Evolutionary conservation across 2,113 vertebrate genomes (phyloP), one percentile per base, ranked within the genome.

Genomic region (Psittacus erithacus): DNA sequence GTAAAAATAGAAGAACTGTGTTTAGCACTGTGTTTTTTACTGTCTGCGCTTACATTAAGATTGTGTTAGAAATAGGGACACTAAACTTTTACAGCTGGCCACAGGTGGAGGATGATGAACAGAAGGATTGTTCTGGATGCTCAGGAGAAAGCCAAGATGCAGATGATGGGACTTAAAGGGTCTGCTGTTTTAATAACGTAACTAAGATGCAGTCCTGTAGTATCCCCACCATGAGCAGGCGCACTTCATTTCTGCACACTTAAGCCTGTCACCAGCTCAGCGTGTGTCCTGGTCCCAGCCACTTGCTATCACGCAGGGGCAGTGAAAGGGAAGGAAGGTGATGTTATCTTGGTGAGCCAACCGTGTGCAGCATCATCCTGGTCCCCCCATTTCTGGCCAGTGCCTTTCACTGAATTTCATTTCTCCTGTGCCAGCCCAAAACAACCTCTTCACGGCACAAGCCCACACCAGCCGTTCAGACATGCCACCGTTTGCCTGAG

Each of bases 61-160:
- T 91, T 73, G 73, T 82, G 47, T 89, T 87, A 75, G 75, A 91
- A 87, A 85, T 7, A 52, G 62, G 47, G 88, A 29, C 52, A 38
- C 73, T 94, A 73, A 93, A 86, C 44, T 94, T 88, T 95, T 80
- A 89, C 69, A 92, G 82, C 79, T 96, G 77, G 57, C 41, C 83
- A 57, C 57, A 89, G 74, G 95, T 94, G 80, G 65, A 88, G 12
- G n/a, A 52, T 19, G 73, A 82, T 84, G 65, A 93, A 64, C 52
- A 41, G 62, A 39, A 86, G 27, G 52, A 52, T 57, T 76, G 65
- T 78, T 82, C 69, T 87, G 93, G 35, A 67, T 75, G 43, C 59
- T 50, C 55, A 74, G 55, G 22, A 50, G 33, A 86, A 82, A 89
- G 62, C 47, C 33, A 70, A n/a, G 60, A 69, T 84, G 50, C 73